Evolutionary conservation across 1,140 invertebrate species (phyloP), one percentile per base, ranked within the genome.

Genomic region (Procambarus clarkii): DNA sequence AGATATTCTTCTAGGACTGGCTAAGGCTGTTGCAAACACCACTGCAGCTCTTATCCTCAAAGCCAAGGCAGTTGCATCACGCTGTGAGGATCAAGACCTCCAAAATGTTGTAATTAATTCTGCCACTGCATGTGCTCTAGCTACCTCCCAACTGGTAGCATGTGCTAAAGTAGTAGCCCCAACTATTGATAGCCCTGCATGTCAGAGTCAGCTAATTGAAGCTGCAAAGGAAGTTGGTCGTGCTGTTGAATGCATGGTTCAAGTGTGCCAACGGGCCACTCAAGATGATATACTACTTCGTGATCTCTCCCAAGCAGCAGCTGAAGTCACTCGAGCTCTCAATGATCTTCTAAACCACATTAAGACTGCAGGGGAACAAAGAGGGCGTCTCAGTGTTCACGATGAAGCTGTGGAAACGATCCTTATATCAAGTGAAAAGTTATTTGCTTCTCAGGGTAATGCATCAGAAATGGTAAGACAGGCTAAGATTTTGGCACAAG

Each of bases 61-160:
- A 94, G 98, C 99, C 0, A 99, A 99, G 95, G 97, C 97, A 93
- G 97, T 98, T 80, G 98, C 99, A 0, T 97, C 97, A 8, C 98
- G 97, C 80, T 98, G 98, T 93, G 95, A 95, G 44, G 95, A 96
- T 91, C 95, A 95, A 89, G 94, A 94, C 5, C 93, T 95, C 54
- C 95, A 96, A 93, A 99, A 99, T 94, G 96, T 96, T 93, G 98
- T 99, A 2, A 99, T 99, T 93, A 97, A 97, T 13, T 97, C 98
- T 0, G 99, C 99, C 0, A 99, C 98, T 0, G 97, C 99, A 94
- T 99, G 98, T 95, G 99, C 99, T 0, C 95, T 99, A 48, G 98
- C 98, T 1, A 99, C 99, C 0, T 99, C 98, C 54, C 99, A 99
- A 94, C 95, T 99, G 1, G 98, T 99, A 0, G 98, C 99, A 0